phyloP scores from a whole-genome alignment of 1,140 invertebrate species.

The Littorina saxatilis region DNA sequence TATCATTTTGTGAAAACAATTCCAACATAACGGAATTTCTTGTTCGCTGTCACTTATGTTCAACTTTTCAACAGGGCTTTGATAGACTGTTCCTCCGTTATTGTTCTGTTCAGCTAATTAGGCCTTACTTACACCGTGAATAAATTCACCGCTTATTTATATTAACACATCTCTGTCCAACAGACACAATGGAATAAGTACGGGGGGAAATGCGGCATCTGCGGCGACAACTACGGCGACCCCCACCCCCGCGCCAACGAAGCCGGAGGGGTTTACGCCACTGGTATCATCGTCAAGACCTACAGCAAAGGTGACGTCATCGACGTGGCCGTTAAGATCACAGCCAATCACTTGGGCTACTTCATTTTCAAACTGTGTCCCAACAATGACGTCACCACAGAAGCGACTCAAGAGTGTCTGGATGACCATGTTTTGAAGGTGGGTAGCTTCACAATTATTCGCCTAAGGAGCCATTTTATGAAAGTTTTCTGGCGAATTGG shows the following conservation, averaged over 20 bases:
- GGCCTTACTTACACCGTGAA: too few relatives aligned
- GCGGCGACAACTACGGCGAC: slow-evolving; percentile 89
- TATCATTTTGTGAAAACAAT: too few relatives aligned
- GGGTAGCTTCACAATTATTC: too few relatives aligned
- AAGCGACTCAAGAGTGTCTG: slow-evolving; percentile 60
- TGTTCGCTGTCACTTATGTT: too few relatives aligned
- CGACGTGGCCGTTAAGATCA: slow-evolving; percentile 50
- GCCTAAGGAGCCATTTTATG: too few relatives aligned
- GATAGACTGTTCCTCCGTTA: too few relatives aligned
- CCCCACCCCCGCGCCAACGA: slow-evolving; percentile 86
- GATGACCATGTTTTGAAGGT: slow-evolving; percentile 65
- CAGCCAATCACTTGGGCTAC: slow-evolving; percentile 61
- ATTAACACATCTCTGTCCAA: too few relatives aligned
- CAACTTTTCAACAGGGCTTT: too few relatives aligned
- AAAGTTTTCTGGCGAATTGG: too few relatives aligned
- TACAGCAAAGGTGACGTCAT: slow-evolving; percentile 53
- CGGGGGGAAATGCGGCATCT: slow-evolving; percentile 90
- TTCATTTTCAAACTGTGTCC: slow-evolving; percentile 69
- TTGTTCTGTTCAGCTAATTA: too few relatives aligned
- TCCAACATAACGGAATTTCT: too few relatives aligned
- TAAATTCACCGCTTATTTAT: too few relatives aligned
- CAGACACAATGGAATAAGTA: slow-evolving; percentile 67
- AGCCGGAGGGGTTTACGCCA: slow-evolving; percentile 87
- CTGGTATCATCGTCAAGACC: slow-evolving; percentile 69
- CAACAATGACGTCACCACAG: slow-evolving; percentile 69